These are phyloP conservation scores for Acrobasis suavella DNA, from an alignment of 2,888 invertebrate species.

Conservation along the genomic window DNA sequence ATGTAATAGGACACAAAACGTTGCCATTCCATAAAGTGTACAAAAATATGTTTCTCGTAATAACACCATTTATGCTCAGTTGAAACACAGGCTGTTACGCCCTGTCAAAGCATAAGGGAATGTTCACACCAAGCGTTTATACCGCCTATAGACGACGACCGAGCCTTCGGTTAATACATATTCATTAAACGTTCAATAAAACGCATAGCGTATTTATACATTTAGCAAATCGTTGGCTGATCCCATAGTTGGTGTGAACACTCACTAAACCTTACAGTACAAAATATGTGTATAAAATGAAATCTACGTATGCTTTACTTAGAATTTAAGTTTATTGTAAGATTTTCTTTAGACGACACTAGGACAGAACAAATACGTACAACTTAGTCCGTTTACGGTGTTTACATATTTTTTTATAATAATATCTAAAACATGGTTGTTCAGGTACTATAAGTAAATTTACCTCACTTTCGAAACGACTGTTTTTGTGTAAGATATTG, in stretches of 20 bases:
- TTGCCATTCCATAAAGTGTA: conserved; percentile 48
- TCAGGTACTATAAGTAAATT: conserved; percentile 60
- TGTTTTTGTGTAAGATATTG: conserved; percentile 57
- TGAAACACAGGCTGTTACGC: conserved; percentile 20
- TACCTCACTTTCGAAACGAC: conserved; percentile 67
- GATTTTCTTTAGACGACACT: conserved; percentile 51
- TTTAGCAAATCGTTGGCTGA: no score
- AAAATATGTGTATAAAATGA: conserved; percentile 75
- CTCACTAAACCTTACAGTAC: conserved; percentile 70
- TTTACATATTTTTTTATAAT: conserved; percentile 29
- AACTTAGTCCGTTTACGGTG: conserved; percentile 50
- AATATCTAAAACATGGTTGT: conserved; percentile 50
- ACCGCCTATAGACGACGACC: no score
- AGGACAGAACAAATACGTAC: conserved; percentile 60
- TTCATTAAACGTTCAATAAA: no score
- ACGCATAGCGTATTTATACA: no score
- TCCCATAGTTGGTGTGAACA: no score
- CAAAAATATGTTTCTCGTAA: conserved; percentile 29
- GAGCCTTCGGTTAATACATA: no score
- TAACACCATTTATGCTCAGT: conserved; percentile 29
- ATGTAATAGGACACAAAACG: conserved; percentile 33
- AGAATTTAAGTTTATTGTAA: conserved; percentile 58
- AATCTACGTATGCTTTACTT: conserved; percentile 78
- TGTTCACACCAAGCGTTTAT: no score
- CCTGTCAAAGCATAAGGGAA: conserved; percentile 42